Percentiles rank a stretch among this genome's conserved stretches.
phyloP scores from a whole-genome alignment of 2,797 vertebrate species.

The Peromyscus eremicus region DNA sequence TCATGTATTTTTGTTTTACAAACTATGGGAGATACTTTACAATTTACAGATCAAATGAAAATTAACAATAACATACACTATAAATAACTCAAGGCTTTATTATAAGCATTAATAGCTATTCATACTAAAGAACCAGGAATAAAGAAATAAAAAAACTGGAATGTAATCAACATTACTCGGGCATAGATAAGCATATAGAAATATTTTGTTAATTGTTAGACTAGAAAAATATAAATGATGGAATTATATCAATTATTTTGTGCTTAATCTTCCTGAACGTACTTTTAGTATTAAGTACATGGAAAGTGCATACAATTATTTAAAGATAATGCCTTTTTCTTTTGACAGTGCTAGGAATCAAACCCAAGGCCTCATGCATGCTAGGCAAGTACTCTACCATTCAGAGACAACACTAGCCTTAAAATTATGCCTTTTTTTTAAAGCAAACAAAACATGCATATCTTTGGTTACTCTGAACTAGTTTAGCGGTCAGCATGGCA shows the following conservation, averaged over 20 bases:
- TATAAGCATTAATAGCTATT: constrained; percentile 63
- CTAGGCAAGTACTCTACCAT: neutral
- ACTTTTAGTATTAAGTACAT: constrained; percentile 47
- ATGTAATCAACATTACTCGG: neutral
- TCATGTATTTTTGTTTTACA: constrained; percentile 39
- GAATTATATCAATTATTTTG: constrained; percentile 63
- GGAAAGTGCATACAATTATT: constrained; percentile 43
- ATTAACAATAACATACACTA: constrained; percentile 59
- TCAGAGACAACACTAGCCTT: neutral
- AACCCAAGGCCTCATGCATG: neutral
- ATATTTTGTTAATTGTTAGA: constrained; percentile 55
- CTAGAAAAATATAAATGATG: constrained; percentile 67
- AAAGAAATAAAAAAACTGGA: constrained; percentile 53
- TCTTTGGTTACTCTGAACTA: constrained; percentile 47
- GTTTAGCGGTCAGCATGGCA: constrained; percentile 47
- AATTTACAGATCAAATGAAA: constrained; percentile 58
- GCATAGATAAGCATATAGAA: constrained; percentile 2
- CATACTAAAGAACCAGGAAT: constrained; percentile 56
- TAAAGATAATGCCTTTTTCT: constrained; percentile 56
- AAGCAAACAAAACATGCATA: constrained; percentile 52
- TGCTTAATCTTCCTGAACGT: constrained; percentile 65
- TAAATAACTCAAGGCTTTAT: constrained; percentile 63
- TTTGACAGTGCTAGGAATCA: neutral
- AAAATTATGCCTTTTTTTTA: constrained; percentile 52
- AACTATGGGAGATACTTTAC: constrained; percentile 54